phyloP scores from a whole-genome alignment of 2,113 vertebrate genomes.

The Carassius auratus region DNA sequence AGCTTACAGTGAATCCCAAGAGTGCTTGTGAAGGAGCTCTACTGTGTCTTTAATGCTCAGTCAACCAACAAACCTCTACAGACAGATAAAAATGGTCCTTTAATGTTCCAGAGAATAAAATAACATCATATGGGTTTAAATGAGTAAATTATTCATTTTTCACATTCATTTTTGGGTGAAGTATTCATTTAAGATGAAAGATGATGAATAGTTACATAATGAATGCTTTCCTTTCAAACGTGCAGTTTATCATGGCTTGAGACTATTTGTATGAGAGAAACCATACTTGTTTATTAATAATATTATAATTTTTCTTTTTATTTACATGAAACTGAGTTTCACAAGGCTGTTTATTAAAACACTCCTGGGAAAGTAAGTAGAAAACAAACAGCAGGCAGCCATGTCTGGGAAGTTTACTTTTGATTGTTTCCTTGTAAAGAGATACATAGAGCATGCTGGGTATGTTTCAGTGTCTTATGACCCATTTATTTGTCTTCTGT shows the following conservation, averaged over 20 bases:
- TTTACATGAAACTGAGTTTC: neutral
- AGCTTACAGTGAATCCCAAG: neutral
- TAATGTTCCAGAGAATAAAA: neutral
- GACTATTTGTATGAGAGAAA: neutral
- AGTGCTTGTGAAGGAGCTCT: slow-evolving; percentile 9
- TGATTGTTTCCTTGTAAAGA: slow-evolving; percentile 6
- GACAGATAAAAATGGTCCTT: neutral
- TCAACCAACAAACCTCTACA: neutral
- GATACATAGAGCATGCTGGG: slow-evolving; percentile 11
- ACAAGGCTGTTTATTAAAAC: slow-evolving; percentile 1
- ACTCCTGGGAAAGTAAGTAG: slow-evolving; percentile 28
- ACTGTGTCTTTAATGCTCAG: neutral
- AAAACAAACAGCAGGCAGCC: neutral
- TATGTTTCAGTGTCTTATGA: neutral
- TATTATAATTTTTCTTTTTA: neutral
- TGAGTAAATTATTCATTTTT: neutral
- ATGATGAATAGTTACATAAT: neutral
- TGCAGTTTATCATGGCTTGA: neutral
- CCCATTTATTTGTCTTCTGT: neutral
- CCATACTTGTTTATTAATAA: neutral
- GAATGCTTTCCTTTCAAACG: neutral
- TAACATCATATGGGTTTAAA: neutral
- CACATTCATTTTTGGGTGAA: neutral
- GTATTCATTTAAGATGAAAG: neutral
- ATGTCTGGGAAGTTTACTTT: slow-evolving; percentile 25